A percentile compares a stretch with the other conserved stretches of the same genome.
Evolutionary conservation across 2,888 invertebrate species (phyloP).

Genomic region (Pammene aurita): DNA sequence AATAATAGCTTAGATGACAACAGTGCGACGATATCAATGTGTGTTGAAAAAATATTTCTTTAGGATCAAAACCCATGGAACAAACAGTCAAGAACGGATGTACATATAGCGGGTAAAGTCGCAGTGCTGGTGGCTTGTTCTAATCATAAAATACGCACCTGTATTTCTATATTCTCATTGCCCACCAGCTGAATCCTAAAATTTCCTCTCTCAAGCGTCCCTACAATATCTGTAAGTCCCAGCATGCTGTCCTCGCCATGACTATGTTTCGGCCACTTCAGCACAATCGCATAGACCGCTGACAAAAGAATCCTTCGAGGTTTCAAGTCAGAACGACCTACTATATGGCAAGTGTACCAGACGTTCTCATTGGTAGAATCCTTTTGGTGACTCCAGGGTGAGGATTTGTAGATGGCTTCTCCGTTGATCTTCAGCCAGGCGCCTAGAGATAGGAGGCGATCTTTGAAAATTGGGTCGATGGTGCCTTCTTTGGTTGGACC

Average conservation of each 20-base stretch:
- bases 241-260: too few relatives aligned
- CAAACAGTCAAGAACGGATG: too few relatives aligned
- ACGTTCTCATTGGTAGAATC: constrained; percentile 86
- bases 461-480: constrained; percentile 93
- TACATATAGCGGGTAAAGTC: too few relatives aligned
- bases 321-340: constrained; percentile 40
- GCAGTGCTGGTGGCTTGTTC: too few relatives aligned
- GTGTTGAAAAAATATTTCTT: too few relatives aligned
- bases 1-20: too few relatives aligned
- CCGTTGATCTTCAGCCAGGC: constrained; percentile 93
- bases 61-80: too few relatives aligned
- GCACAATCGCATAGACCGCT: constrained; percentile 84
- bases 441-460: constrained; percentile 90
- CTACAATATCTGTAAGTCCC: constrained; percentile 70
- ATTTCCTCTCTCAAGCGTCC: constrained; percentile 53
- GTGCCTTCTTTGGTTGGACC: constrained; percentile 95
- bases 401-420: constrained; percentile 91
- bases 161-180: constrained; percentile 55
- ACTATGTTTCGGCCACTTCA: constrained; percentile 85
- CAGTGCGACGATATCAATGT: too few relatives aligned
- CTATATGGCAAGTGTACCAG: constrained; percentile 84
- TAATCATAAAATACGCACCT: constrained; percentile 46
- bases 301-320: too few relatives aligned
- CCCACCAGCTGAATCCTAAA: constrained; percentile 80
- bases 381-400: constrained; percentile 92